Percentiles rank a stretch among this genome's conserved stretches.
phyloP scores from a whole-genome alignment of 2,113 vertebrate species.

The Gorilla gorilla region DNA sequence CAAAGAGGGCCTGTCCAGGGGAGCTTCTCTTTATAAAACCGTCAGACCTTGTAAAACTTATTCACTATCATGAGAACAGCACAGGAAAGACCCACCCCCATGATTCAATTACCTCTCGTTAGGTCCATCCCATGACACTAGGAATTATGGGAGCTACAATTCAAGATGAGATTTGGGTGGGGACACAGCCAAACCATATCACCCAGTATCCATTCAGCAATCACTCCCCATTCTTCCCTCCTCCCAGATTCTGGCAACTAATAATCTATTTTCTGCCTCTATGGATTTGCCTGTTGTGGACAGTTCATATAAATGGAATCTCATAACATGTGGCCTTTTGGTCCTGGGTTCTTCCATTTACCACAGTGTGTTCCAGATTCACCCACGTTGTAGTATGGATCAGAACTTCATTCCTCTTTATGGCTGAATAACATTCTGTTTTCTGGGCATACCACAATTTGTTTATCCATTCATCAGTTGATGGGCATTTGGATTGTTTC shows the following conservation, averaged over 20 bases:
- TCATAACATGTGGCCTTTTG: background rate
- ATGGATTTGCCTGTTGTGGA: background rate
- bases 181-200: no score
- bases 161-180: no score
- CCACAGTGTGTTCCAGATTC: background rate
- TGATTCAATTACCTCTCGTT: no score
- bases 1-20: no score
- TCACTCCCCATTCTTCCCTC: no score
- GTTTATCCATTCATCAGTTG: background rate
- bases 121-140: no score
- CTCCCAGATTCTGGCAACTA: background rate
- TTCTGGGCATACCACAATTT: background rate
- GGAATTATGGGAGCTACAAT: no score
- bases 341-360: background rate
- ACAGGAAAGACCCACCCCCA: no score
- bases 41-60: no score
- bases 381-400: background rate
- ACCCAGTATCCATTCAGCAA: background rate
- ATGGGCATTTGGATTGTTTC: background rate
- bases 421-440: background rate
- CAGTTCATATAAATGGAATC: background rate
- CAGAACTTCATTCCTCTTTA: background rate
- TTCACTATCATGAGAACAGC: no score
- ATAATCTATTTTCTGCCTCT: background rate
- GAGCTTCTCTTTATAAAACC: no score